Base-by-base conservation (phyloP, 2,113 vertebrate species). In the Limnothrissa miodon region DNA sequence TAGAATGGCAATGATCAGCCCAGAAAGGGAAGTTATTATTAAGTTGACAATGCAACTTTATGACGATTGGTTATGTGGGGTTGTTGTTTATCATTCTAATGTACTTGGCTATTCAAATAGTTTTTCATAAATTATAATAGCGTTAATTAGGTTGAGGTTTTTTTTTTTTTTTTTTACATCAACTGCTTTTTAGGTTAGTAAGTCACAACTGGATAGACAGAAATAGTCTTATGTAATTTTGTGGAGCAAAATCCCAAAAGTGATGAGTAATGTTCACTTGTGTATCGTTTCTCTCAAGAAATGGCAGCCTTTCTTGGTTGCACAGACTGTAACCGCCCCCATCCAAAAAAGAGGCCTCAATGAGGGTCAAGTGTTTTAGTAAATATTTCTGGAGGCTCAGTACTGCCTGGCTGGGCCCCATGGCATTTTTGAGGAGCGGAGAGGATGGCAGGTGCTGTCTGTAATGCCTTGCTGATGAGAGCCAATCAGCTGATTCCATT, bases 381-480 rank as follows among this genome's bases (percentile, higher is more conserved):
- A 66, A 78, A 81, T 82, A 79, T 82, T 86, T 85, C 39, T 84
- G 78, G 74, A 84, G 84, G 85, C 85, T 80, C 81, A 81, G 88
- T 53, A 83, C 48, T 81, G 79, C 80, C 82, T 78, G 56, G 80
- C 88, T 59, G 45, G 83, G 91, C 90, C 90, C 91, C 93, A 91
- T 87, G 88, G 86, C 89, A 91, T 90, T 19, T 92, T 91, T 94
- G 93, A 94, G 91, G 92, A 94, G 92, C 92, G 87, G 84, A 44
- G 89, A 93, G 94, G 95, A 95, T 97, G 96, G 96, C 96, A 97
- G 96, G 96, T 96, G 96, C 95, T 96, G 95, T 93, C 93, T 95
- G 96, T 96, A 96, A 96, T 96, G 96, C 96, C 94, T 96, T 96
- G 95, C 95, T 96, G 96, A 97, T 96, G 95, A 96, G 95, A 96